Conservation (phyloP, 2,113 vertebrate genomes). For the Ivindomyrus marchei region DNA sequence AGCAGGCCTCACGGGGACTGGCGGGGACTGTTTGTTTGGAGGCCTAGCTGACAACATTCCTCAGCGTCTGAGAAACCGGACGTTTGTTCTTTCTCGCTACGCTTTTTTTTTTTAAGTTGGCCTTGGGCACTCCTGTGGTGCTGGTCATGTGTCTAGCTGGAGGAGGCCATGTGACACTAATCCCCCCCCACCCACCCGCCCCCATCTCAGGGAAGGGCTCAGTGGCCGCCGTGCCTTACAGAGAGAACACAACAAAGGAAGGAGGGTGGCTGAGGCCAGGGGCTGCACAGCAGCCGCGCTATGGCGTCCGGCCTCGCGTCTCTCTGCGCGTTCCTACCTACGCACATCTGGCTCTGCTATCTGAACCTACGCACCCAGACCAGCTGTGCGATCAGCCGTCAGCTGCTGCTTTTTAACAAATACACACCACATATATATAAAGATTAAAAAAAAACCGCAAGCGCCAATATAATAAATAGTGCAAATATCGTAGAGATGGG, state of each 20-base stretch:
- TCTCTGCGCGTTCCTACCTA: neutral
- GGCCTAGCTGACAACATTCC: conserved; percentile 46
- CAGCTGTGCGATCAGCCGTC: neutral
- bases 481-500: neutral
- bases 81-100: conserved; percentile 30
- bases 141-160: conserved; percentile 65
- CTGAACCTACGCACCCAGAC: neutral
- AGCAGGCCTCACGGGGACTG: conserved; percentile 18
- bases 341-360: neutral
- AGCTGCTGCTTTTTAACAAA: neutral
- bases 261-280: conserved; percentile 64
- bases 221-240: conserved; percentile 52
- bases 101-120: conserved; percentile 46
- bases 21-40: conserved; percentile 35
- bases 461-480: neutral
- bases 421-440: neutral
- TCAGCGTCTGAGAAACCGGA: conserved; percentile 40
- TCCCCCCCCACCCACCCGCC: conserved; percentile 49
- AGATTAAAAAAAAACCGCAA: neutral
- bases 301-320: conserved; percentile 50
- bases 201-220: conserved; percentile 57
- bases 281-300: conserved; percentile 60
- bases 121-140: conserved; percentile 55
- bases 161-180: conserved; percentile 61
- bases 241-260: conserved; percentile 66